Conservation (phyloP, 1,140 invertebrate species). For the Eubasilissa regina region DNA sequence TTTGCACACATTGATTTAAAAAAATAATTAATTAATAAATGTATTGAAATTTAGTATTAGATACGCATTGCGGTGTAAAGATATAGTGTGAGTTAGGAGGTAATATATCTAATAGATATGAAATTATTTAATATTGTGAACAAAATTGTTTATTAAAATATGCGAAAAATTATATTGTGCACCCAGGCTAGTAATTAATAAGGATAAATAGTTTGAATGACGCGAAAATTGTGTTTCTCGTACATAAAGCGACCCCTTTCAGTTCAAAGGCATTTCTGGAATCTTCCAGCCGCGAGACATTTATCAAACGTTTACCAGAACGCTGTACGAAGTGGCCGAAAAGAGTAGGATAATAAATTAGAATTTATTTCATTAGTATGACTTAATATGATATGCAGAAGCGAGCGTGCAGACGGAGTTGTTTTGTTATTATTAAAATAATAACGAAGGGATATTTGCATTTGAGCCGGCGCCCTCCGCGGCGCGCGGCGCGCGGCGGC, state of each 20-base stretch:
- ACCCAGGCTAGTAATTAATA: too few relatives aligned
- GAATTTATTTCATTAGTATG: slow-evolving; percentile 57
- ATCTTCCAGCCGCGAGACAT: slow-evolving; percentile 30
- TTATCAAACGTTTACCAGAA: slow-evolving; percentile 52
- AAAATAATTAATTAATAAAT: too few relatives aligned
- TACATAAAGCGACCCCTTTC: neutral
- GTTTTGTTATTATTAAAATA: slow-evolving; percentile 58
- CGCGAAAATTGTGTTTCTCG: slow-evolving; percentile 16
- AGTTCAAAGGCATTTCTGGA: slow-evolving; percentile 31
- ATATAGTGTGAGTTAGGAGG: too few relatives aligned
- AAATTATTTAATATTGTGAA: too few relatives aligned
- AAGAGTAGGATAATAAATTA: slow-evolving; percentile 52
- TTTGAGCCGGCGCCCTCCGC: slow-evolving; percentile 48
- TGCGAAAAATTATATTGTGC: too few relatives aligned
- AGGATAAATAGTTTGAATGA: slow-evolving; percentile 4
- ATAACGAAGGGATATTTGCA: slow-evolving; percentile 59
- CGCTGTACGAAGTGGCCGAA: slow-evolving; percentile 23
- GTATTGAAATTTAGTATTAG: too few relatives aligned
- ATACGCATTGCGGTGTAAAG: too few relatives aligned
- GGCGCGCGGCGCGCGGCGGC: neutral
- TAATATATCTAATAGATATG: too few relatives aligned
- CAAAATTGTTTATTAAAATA: too few relatives aligned
- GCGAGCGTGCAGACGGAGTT: slow-evolving; percentile 51
- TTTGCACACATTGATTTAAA: too few relatives aligned
- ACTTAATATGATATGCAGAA: slow-evolving; percentile 58